These are phyloP conservation scores for Percopsis omiscomaycus DNA, from an alignment of 2,797 vertebrate genomes.

Conservation along the genomic window DNA sequence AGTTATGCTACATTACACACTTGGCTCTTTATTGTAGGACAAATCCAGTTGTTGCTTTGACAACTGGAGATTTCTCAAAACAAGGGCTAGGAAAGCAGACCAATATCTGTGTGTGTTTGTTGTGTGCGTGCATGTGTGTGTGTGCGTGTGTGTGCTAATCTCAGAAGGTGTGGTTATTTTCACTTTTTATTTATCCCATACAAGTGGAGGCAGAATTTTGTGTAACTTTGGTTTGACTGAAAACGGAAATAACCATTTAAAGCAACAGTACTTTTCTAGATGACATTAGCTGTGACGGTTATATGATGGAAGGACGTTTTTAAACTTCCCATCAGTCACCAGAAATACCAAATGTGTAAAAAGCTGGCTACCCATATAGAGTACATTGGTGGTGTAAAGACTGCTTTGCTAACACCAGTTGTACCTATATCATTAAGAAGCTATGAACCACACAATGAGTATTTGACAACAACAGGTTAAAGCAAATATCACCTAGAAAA, in stretches of 20 bases:
- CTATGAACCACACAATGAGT: conserved; percentile 58
- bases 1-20: conserved; percentile 88
- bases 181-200: conserved; percentile 90
- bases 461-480: conserved; percentile 63
- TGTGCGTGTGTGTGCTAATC: conserved; percentile 4
- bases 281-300: conserved; percentile 70
- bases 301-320: conserved; percentile 45
- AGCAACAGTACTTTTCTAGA: conserved; percentile 81
- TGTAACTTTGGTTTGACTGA: conserved; percentile 99
- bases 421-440: conserved; percentile 56
- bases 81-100: conserved; percentile 79
- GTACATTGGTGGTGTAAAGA: conserved; percentile 26
- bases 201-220: conserved; percentile 99
- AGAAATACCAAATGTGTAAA: conserved; percentile 60
- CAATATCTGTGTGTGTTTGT: conserved; percentile 72
- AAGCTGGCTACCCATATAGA: conserved; percentile 56
- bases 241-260: conserved; percentile 88
- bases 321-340: conserved; percentile 47
- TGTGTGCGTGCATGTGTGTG: conserved; percentile 55
- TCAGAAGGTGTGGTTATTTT: conserved; percentile 78
- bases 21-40: conserved; percentile 83
- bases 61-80: conserved; percentile 63
- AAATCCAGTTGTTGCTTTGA: conserved; percentile 80
- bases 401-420: conserved; percentile 31
- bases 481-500: conserved; percentile 80